Evolutionary conservation across 1,140 invertebrate species (phyloP).

Genomic region (Reticulitermes speratus): DNA sequence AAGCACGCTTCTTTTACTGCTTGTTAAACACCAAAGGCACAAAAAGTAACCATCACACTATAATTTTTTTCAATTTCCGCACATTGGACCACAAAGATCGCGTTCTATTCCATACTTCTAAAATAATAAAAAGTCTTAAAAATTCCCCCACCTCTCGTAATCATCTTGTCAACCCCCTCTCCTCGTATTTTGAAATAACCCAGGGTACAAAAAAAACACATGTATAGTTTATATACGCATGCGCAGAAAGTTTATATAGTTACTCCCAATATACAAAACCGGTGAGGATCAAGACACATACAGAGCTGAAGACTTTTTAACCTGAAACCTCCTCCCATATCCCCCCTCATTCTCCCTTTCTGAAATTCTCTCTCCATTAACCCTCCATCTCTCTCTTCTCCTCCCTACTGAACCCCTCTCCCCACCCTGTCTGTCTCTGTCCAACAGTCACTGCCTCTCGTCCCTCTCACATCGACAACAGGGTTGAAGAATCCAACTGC

Average conservation of each 20-base stretch:
- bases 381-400: constrained; percentile 13
- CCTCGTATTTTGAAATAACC: not conserved
- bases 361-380: constrained; percentile 19
- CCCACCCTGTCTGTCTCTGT: constrained; percentile 8
- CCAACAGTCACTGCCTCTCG: not conserved
- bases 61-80: not conserved
- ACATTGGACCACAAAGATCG: not conserved
- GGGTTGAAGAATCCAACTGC: constrained; percentile 9
- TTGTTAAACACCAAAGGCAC: not conserved
- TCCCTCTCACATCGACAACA: constrained; percentile 4
- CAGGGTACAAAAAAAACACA: not conserved
- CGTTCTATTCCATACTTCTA: not conserved
- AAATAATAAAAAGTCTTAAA: constrained; percentile 18
- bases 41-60: not conserved
- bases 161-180: constrained; percentile 1
- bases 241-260: constrained; percentile 6
- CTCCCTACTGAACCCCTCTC: not conserved
- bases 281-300: constrained; percentile 12
- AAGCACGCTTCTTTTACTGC: not conserved
- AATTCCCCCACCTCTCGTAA: not conserved
- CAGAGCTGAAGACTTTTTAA: constrained; percentile 19
- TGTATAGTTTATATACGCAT: not conserved
- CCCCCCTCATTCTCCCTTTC: constrained; percentile 2
- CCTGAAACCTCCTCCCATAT: constrained; percentile 14
- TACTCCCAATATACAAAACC: constrained; percentile 18